A percentile compares a stretch with the other conserved stretches of the same genome.
phyloP scores from a whole-genome alignment of 2,888 invertebrate genomes.

The Hyposoter didymator region DNA sequence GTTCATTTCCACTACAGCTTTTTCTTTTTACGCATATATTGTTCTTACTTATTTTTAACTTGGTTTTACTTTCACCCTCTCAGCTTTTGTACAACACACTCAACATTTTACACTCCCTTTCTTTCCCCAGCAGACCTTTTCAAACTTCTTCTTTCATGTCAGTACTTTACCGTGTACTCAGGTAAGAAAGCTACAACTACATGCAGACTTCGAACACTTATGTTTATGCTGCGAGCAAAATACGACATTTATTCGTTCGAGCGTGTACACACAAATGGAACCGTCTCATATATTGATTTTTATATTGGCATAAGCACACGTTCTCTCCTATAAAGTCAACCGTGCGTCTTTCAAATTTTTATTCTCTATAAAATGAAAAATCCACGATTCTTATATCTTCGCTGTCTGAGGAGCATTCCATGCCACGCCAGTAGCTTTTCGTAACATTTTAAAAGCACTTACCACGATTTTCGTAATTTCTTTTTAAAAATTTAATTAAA shows the following conservation, averaged over 20 bases:
- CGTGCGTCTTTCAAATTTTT: constrained; percentile 31
- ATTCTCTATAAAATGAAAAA: constrained; percentile 28
- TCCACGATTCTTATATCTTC: background rate
- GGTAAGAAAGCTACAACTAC: background rate
- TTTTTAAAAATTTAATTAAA: too few species aligned
- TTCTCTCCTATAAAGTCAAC: constrained; percentile 23
- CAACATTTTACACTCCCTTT: background rate
- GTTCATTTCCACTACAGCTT: constrained; percentile 42
- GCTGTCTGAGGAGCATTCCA: too few species aligned
- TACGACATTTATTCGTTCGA: constrained; percentile 57
- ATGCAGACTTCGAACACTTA: background rate
- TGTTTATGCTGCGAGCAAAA: constrained; percentile 45
- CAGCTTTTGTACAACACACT: background rate
- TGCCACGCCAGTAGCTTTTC: too few species aligned
- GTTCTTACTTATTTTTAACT: constrained; percentile 27
- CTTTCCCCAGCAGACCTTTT: constrained; percentile 32
- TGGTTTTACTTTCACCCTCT: constrained; percentile 30
- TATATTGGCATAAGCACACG: constrained; percentile 2
- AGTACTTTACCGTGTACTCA: constrained; percentile 14
- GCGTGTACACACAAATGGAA: constrained; percentile 40
- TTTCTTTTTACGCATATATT: constrained; percentile 15
- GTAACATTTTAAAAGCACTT: too few species aligned
- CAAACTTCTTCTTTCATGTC: constrained; percentile 12
- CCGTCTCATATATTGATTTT: constrained; percentile 1
- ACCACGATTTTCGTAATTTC: too few species aligned